Conservation (phyloP, 1,140 invertebrate genomes). For the Drosophila nikananu region DNA sequence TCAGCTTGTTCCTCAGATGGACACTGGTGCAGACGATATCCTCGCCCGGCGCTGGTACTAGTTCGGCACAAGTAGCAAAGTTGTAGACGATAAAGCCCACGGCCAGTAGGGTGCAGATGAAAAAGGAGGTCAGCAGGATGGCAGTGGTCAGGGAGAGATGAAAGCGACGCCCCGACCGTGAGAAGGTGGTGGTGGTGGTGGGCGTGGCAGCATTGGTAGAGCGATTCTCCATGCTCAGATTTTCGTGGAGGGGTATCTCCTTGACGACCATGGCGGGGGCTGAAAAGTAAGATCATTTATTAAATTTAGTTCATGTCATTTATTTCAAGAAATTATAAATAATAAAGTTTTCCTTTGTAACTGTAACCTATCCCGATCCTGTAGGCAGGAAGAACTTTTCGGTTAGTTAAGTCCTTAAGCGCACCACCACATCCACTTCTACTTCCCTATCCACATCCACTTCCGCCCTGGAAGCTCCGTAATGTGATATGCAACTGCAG, state of each 20-base stretch:
- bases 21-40: slow-evolving; percentile 85
- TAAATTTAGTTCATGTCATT: neutral
- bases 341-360: neutral
- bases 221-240: slow-evolving; percentile 69
- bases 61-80: slow-evolving; percentile 88
- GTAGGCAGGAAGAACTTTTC: slow-evolving; percentile 33
- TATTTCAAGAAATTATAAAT: neutral
- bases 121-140: slow-evolving; percentile 67
- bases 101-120: slow-evolving; percentile 80
- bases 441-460: slow-evolving; percentile 44
- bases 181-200: slow-evolving; percentile 58
- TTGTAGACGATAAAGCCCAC: slow-evolving; percentile 90
- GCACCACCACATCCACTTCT: slow-evolving; percentile 39
- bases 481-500: slow-evolving; percentile 69
- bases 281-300: neutral
- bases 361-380: slow-evolving; percentile 9
- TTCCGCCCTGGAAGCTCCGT: slow-evolving; percentile 41
- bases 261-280: slow-evolving; percentile 63
- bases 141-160: slow-evolving; percentile 71
- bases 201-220: slow-evolving; percentile 22
- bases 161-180: slow-evolving; percentile 48
- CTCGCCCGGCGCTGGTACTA: slow-evolving; percentile 70
- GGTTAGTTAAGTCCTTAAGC: slow-evolving; percentile 27
- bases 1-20: slow-evolving; percentile 77
- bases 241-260: slow-evolving; percentile 74